phyloP scores from a whole-genome alignment of 2,113 vertebrate species.

The Cisticola juncidis region DNA sequence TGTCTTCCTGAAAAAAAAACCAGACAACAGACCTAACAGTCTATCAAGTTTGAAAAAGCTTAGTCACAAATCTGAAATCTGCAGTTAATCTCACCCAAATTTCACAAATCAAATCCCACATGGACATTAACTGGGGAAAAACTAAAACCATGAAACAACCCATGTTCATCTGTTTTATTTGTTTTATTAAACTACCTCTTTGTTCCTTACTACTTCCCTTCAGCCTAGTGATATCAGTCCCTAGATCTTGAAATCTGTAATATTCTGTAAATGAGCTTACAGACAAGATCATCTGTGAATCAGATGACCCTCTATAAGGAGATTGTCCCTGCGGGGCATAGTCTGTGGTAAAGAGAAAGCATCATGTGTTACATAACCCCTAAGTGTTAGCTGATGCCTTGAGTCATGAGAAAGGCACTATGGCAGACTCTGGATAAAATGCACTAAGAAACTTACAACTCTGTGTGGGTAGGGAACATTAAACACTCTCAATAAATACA shows the following conservation, averaged over 20 bases:
- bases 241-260: neutral
- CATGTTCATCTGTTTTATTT: neutral
- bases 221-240: neutral
- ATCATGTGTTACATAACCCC: neutral
- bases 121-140: neutral
- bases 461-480: neutral
- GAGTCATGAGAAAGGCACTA: neutral
- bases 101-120: neutral
- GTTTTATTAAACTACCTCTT: neutral
- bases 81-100: neutral
- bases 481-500: neutral
- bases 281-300: neutral
- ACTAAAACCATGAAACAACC: neutral
- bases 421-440: neutral
- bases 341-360: neutral
- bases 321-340: neutral
- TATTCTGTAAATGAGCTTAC: neutral
- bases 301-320: neutral
- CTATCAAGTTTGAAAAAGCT: neutral
- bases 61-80: neutral
- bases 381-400: neutral
- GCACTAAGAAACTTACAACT: neutral
- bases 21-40: neutral
- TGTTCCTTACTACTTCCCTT: neutral
- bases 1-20: neutral